A percentile compares a stretch with the other conserved stretches of the same genome.
These are phyloP conservation scores for Muscicapa adusta DNA, from an alignment of 2,113 vertebrate species.

Conservation along the genomic window DNA sequence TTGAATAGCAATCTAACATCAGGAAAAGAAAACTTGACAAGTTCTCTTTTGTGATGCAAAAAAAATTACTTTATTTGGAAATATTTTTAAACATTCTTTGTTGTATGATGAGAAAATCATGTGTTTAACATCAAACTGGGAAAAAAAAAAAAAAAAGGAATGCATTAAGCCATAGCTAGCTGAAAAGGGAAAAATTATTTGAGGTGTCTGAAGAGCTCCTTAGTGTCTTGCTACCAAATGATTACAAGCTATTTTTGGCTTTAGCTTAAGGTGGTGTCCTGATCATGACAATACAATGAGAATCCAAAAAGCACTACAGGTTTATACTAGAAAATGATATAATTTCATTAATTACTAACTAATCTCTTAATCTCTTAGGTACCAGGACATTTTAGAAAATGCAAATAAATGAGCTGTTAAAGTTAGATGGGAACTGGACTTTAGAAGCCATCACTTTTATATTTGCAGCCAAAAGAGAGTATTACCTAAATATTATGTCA, in stretches of 20 bases:
- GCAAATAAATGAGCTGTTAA: background rate
- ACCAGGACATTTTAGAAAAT: background rate
- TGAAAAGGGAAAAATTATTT: slow-evolving; percentile 36
- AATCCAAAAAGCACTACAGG: slow-evolving; percentile 45
- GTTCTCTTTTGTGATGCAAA: background rate
- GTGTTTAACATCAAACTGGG: background rate
- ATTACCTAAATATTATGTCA: background rate
- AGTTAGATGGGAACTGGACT: background rate
- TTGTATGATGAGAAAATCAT: slow-evolving; percentile 6
- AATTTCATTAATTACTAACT: slow-evolving; percentile 45
- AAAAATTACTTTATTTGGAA: background rate
- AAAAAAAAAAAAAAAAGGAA: slow-evolving; percentile 48
- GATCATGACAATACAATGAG: slow-evolving; percentile 26
- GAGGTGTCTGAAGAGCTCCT: slow-evolving; percentile 64
- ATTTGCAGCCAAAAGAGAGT: background rate
- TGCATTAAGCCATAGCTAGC: slow-evolving; percentile 65
- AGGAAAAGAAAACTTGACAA: background rate
- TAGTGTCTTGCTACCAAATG: slow-evolving; percentile 61
- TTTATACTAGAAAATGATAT: slow-evolving; percentile 3
- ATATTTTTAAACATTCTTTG: slow-evolving; percentile 24
- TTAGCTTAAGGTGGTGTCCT: slow-evolving; percentile 62
- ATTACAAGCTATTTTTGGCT: slow-evolving; percentile 64
- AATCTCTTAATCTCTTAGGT: slow-evolving; percentile 7
- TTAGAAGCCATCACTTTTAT: background rate
- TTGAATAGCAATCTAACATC: background rate